Base-by-base conservation (phyloP, 1,140 invertebrate species). In the Phocides pigmalion region DNA sequence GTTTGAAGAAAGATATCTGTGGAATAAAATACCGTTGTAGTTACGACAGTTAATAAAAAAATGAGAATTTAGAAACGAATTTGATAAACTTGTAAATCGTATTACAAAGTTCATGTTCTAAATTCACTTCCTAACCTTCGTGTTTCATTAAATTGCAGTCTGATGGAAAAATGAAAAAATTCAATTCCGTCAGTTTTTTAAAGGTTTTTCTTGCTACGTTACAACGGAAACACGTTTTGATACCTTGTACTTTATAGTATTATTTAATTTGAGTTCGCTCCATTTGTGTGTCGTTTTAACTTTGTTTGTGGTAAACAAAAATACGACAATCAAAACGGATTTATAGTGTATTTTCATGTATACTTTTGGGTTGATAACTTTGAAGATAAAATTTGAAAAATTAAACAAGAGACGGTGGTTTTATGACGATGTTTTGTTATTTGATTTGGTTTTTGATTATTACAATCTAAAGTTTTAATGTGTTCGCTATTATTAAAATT, bases 121-220 rank as follows among this genome's bases (percentile, higher is more conserved):
- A 59, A 59, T 59, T 59, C 28, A 20, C 28, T 47, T 59, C 20
- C 20, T 50, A 59, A 42, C 39, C 39, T 59, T 72, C 59, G 70
- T 62, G 66, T 62, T 68, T 64, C 44, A 64, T 68, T 64, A 61
- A 65, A 66, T 68, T 71, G 49, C 56, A 68, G 65, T 63, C 72
- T 56, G 51, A 42, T 56, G 35, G 51, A 20, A 35, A 51, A 64
- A 54, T 63, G 59, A 68, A 62, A 59, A 62, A 62, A 42, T 64
- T 68, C 39, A 63, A 64, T 68, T 62, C 17, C 4, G 35, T 14
- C 12, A 49, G 22, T 59, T 63, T 64, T 47, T 63, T 53, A 11
- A 14, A 49, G 12, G 28, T 49, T 61, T 61, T 61, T 61, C 56
- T 37, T 49, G 46, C 46, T 28, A 58, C 51, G 50, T 58, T 59